Evolutionary conservation across 2,797 vertebrate genomes (phyloP), one percentile per base, ranked within the genome.

Genomic region (Phoebastria nigripes): DNA sequence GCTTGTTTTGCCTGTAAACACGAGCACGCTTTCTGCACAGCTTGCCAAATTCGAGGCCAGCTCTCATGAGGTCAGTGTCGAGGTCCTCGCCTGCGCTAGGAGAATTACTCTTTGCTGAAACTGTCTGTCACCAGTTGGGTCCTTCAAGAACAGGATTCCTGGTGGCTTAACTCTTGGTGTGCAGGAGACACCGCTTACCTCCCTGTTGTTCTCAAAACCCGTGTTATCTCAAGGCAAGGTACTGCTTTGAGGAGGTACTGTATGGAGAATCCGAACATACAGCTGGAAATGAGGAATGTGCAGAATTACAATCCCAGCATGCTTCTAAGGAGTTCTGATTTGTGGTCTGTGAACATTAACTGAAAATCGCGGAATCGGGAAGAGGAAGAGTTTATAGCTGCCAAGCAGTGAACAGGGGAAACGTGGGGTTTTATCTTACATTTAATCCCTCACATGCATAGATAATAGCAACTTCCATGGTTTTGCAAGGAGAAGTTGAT

Each of bases 291-390:
- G 44, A 35, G 59, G 52, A 14, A 19, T 0, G 18, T 8, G 42
- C 31, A 5, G 49, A 41, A 6, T 10, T 16, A 3, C 33, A 4
- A 5, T 12, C 10, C 11, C 6, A 3, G 6, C 31, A 2, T 9
- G 35, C 11, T 17, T 28, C 15, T 41, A 3, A 31, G 29, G 51
- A 11, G 18, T 7, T 33, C 6, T 11, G 28, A 14, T 33, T 39
- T 25, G 8, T 3, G 42, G 52, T 8, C 63, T 47, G 28, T 28
- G 42, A 33, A 21, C 26, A 18, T 26, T 17, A 39, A 26, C 42
- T 33, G 63, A 21, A 47, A 47, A 39, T 26, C 2, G 5, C 20
- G n/a, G 78, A 56, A 7, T 39, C 7, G 0, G 29, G 12, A 47
- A 2, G 29, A 59, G 56, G 62, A 52, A 52, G 56, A 29, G 29